Conservation (phyloP, 1,140 invertebrate species). For the Subanguina moxae region DNA sequence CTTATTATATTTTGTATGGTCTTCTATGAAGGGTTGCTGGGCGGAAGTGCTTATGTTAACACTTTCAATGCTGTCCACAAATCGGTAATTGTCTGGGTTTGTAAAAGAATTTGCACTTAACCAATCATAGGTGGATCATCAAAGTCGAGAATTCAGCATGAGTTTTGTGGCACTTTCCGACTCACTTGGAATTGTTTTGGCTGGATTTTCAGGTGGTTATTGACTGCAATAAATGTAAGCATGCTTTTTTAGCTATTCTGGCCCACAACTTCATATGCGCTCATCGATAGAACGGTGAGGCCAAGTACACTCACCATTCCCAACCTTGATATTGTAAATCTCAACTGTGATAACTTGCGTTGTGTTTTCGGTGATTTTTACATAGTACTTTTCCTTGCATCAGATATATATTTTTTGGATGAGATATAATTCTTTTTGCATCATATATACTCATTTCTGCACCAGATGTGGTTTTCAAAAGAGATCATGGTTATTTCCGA, state of each 20-base stretch:
- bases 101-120: not conserved
- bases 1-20: constrained; percentile 41
- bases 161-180: constrained; percentile 41
- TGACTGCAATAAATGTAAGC: not conserved
- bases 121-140: constrained; percentile 26
- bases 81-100: too few relatives aligned
- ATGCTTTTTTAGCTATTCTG: not conserved
- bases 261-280: constrained; percentile 43
- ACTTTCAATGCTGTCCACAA: constrained; percentile 39
- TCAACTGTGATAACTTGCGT: too few relatives aligned
- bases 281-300: constrained; percentile 3
- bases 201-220: constrained; percentile 30
- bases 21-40: constrained; percentile 44
- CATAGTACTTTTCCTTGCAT: too few relatives aligned
- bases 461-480: too few relatives aligned
- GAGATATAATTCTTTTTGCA: too few relatives aligned
- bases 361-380: too few relatives aligned
- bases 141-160: constrained; percentile 37
- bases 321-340: too few relatives aligned
- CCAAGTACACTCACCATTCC: too few relatives aligned
- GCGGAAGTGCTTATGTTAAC: constrained; percentile 44
- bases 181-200: constrained; percentile 43
- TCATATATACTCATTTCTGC: too few relatives aligned
- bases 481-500: too few relatives aligned
- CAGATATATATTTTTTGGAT: too few relatives aligned